These are phyloP conservation scores for Phrynocephalus forsythii DNA, from an alignment of 2,797 vertebrate species.

Conservation along the genomic window DNA sequence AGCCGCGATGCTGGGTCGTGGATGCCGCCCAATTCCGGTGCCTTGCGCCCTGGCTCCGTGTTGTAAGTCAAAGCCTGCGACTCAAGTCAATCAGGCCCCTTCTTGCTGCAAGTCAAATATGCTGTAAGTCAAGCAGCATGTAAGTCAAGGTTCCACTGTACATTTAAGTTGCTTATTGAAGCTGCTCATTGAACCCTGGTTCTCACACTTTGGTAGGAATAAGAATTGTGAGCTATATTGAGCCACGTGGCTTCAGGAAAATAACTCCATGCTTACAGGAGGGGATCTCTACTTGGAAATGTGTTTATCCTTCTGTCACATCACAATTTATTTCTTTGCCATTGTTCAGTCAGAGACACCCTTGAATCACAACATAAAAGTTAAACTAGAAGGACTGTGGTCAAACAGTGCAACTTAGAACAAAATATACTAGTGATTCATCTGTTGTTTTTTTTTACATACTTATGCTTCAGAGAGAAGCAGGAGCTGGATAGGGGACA, in stretches of 20 bases:
- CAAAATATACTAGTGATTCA: background rate
- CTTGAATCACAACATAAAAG: background rate
- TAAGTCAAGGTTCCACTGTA: background rate
- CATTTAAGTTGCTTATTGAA: background rate
- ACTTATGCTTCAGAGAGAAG: background rate
- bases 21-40: too few species aligned
- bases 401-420: background rate
- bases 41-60: too few species aligned
- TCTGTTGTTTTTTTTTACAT: background rate
- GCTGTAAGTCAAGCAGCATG: too few species aligned
- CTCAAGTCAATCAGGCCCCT: too few species aligned
- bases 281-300: too few species aligned
- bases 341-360: background rate
- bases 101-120: too few species aligned
- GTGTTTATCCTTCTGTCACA: background rate
- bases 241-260: background rate
- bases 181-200: background rate
- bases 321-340: background rate
- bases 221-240: background rate
- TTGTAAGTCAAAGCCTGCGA: too few species aligned
- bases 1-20: too few species aligned
- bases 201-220: background rate
- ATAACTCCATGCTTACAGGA: too few species aligned
- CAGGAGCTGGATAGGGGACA: background rate
- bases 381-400: background rate